These are phyloP conservation scores for Smutsia temminckii DNA, from an alignment of 2,797 vertebrate genomes.

Conservation along the genomic window DNA sequence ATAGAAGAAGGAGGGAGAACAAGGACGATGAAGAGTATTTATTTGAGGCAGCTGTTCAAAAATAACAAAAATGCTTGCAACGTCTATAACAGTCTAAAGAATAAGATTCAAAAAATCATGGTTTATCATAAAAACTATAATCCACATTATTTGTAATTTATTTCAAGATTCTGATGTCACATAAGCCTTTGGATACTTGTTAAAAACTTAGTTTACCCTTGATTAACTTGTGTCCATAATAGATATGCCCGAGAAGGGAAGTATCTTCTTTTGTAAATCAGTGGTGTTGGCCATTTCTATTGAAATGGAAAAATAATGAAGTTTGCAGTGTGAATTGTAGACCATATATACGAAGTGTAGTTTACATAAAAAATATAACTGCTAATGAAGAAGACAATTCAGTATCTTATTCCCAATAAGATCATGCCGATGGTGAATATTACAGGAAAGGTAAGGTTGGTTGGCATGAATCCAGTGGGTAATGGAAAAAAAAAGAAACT, in stretches of 20 bases:
- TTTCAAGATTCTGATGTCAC: not conserved
- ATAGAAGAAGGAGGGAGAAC: not conserved
- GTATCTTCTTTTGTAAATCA: not conserved
- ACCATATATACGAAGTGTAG: not conserved
- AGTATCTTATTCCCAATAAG: not conserved
- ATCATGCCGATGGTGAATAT: not conserved
- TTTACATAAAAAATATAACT: not conserved
- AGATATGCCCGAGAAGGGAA: not conserved
- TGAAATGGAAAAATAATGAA: conserved; percentile 28
- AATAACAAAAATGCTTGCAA: not conserved
- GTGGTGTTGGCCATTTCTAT: not conserved
- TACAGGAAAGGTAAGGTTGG: not conserved
- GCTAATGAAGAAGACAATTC: not conserved
- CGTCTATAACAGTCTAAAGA: not conserved
- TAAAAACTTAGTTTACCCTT: not conserved
- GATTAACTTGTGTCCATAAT: conserved; percentile 2
- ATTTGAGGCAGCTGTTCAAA: not conserved
- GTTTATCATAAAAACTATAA: not conserved
- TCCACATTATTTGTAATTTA: not conserved
- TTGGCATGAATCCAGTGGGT: not conserved
- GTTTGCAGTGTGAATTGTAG: not conserved
- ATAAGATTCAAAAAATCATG: not conserved
- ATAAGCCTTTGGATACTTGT: not conserved
- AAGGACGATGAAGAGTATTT: not conserved
- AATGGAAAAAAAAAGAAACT: not conserved